Conservation (phyloP, 2,797 vertebrate species). For the Bradypus variegatus region DNA sequence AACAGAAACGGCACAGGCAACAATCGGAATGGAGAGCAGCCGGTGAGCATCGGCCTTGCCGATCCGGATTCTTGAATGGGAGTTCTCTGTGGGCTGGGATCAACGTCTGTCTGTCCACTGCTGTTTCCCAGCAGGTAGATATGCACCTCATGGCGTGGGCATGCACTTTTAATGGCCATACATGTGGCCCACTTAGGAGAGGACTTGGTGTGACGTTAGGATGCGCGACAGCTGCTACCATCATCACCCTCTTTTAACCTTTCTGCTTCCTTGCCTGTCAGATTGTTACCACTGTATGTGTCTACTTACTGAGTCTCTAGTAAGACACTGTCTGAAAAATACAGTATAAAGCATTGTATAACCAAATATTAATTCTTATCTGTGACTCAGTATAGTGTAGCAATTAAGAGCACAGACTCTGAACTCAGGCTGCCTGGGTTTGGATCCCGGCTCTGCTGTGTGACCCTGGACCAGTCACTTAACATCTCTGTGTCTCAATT, state of each 20-base stretch:
- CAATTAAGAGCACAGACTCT: neutral
- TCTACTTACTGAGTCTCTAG: neutral
- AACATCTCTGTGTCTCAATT: neutral
- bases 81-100: neutral
- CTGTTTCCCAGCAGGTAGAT: neutral
- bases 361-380: neutral
- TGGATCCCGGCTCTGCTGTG: neutral
- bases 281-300: neutral
- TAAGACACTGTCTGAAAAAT: neutral
- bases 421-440: neutral
- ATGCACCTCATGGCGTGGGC: neutral
- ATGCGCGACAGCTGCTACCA: rapidly evolving
- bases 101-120: neutral
- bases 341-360: neutral
- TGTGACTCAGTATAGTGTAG: neutral
- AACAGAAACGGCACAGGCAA: neutral
- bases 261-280: neutral
- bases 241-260: neutral
- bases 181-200: rapidly evolving
- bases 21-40: neutral
- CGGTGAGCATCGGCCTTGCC: neutral
- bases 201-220: neutral
- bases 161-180: neutral
- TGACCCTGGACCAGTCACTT: neutral
- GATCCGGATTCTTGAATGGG: neutral